Percentiles rank a stretch among this genome's conserved stretches.
Evolutionary conservation across 2,797 vertebrate species (phyloP).

Genomic region (Eutrigla gurnardus): DNA sequence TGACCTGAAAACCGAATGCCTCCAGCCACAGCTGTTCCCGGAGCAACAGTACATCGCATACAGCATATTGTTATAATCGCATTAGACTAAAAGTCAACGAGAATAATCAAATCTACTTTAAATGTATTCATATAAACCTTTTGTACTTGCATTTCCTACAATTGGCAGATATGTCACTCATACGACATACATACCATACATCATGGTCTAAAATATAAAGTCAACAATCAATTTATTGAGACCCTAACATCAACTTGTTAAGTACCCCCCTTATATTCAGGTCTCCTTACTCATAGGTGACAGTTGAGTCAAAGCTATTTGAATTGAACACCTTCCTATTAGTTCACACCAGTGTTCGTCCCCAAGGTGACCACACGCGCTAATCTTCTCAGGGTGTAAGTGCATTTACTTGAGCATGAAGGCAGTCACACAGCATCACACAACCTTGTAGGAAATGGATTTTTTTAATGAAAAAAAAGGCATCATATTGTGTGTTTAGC

Average conservation of each 20-base stretch:
- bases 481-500: slow-evolving; percentile 41
- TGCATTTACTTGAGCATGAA: slow-evolving; percentile 18
- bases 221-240: neutral
- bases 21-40: neutral
- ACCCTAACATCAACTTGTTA: neutral
- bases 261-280: neutral
- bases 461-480: slow-evolving; percentile 25
- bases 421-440: slow-evolving; percentile 12
- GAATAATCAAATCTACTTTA: neutral
- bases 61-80: neutral
- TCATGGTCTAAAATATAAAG: neutral
- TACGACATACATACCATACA: neutral
- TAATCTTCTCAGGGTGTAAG: slow-evolving; percentile 10
- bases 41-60: neutral
- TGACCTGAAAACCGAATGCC: neutral
- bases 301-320: neutral
- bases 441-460: slow-evolving; percentile 40
- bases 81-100: neutral
- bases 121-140: neutral
- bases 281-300: neutral
- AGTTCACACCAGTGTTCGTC: slow-evolving; percentile 17
- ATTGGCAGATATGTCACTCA: neutral
- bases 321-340: slow-evolving; percentile 29
- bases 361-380: slow-evolving; percentile 20
- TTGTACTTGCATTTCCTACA: neutral